Base-by-base conservation (phyloP, 2,113 vertebrate genomes). In the Theristicus caerulescens region DNA sequence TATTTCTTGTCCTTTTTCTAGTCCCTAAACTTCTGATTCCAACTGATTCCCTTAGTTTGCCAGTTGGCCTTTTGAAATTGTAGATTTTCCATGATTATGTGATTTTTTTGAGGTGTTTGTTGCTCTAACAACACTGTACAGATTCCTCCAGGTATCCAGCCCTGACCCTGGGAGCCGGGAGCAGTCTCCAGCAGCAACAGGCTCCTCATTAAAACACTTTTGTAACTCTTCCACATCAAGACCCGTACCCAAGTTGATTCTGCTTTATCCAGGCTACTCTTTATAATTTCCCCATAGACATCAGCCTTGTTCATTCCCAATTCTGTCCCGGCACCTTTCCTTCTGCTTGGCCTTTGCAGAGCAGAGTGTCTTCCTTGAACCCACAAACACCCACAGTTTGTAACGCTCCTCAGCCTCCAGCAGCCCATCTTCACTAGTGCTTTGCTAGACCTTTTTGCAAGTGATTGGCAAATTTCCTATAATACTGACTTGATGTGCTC, bases 301-400 rank as follows among this genome's bases (percentile, higher is more conserved):
- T 19, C 34, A 71, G 36, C 24, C 32, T 22, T 17, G 52, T 40
- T 81, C 38, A 5, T 49, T 64, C 55, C 55, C 3, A 0, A 0
- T 55, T 49, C n/a, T 67, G 15, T n/a, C 47, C 67, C 6, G 0
- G 14, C 25, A n/a, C 47, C 22, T 22, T 26, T 64, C 55, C 86
- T 62, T 38, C 42, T 24, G 16, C 36, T 22, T 19, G 29, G 17
- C 14, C 36, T 55, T 61, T 57, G 70, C 55, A 18, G 22, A 55
- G 73, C 86, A 22, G 7, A 5, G 6, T 6, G 10, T 4, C 18
- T 16, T 24, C 66, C 52, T 20, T 8, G 10, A 34, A 15, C 49
- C 16, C 32, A 26, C 0, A 1, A 29, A 20, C 42, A 17, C 36
- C 49, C 1, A 0, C 62, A 49, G 61, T 47, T 13, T 16, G 40